Conservation (phyloP, 2,797 vertebrate genomes). For the Melanotaenia parkinsoni region DNA sequence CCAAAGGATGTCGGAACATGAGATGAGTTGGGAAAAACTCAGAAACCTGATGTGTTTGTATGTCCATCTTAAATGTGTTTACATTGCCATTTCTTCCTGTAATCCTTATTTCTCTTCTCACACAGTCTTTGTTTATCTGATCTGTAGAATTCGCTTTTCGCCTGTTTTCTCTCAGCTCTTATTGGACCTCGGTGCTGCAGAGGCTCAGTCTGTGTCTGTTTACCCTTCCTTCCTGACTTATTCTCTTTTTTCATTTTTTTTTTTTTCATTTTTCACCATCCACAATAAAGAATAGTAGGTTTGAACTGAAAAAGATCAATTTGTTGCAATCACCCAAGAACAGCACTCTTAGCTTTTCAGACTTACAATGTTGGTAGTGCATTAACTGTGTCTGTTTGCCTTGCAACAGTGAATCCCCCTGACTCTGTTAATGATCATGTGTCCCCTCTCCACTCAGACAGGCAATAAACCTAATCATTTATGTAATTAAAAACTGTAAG, state of each 20-base stretch:
- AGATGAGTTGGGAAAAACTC: not conserved
- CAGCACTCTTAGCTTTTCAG: not conserved
- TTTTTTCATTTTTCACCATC: not conserved
- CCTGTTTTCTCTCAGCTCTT: not conserved
- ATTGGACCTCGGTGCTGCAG: not conserved
- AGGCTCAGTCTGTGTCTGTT: not conserved
- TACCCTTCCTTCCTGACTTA: not conserved
- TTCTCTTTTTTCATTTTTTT: slow-evolving; percentile 2
- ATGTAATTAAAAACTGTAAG: slow-evolving; percentile 49
- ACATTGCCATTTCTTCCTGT: not conserved
- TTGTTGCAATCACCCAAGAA: not conserved
- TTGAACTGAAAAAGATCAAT: too few species aligned
- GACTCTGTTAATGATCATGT: not conserved
- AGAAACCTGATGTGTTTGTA: not conserved
- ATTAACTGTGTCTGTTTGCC: not conserved
- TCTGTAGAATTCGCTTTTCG: not conserved
- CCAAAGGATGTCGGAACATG: too few species aligned
- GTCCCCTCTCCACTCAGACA: not conserved
- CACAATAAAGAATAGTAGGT: too few species aligned
- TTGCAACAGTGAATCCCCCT: not conserved
- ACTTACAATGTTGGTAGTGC: not conserved
- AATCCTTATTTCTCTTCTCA: not conserved
- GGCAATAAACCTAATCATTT: slow-evolving; percentile 35
- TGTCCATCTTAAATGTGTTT: not conserved
- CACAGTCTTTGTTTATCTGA: not conserved